Evolutionary conservation across 2,113 vertebrate genomes (phyloP).

Genomic region (Megaceryle torquata): DNA sequence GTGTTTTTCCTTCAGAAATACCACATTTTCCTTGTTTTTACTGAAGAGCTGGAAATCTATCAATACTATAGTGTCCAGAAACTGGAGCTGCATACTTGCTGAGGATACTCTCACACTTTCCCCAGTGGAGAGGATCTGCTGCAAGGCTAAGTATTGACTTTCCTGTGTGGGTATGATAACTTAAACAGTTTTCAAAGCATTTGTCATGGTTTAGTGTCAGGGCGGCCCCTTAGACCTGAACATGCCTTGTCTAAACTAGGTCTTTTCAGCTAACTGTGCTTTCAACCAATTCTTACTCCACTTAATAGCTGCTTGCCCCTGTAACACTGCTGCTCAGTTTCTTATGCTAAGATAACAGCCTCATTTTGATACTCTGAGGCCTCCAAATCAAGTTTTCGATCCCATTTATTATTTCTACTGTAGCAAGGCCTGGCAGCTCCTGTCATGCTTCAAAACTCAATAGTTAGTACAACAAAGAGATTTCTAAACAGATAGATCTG

Average conservation of each 20-base stretch:
- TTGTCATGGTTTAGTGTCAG: no score
- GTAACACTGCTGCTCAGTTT: not conserved
- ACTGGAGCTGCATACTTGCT: not conserved
- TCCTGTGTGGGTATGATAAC: not conserved
- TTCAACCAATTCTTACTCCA: not conserved
- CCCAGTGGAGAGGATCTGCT: not conserved
- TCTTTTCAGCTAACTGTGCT: not conserved
- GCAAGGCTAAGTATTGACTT: not conserved
- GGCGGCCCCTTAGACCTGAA: not conserved
- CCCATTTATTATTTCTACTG: not conserved
- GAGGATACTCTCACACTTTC: not conserved
- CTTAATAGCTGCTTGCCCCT: not conserved
- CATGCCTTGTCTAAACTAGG: not conserved
- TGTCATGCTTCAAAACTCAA: not conserved
- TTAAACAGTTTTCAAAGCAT: not conserved
- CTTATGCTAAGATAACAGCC: not conserved
- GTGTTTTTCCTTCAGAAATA: not conserved
- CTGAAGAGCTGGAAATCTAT: not conserved
- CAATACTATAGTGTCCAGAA: not conserved
- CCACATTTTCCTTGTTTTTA: not conserved
- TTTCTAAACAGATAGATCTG: not conserved
- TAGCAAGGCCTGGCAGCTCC: not conserved
- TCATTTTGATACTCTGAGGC: not conserved
- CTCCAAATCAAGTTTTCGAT: not conserved
- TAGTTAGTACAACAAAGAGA: not conserved